phyloP scores from a whole-genome alignment of 2,797 vertebrate genomes.

The Antrozous pallidus region DNA sequence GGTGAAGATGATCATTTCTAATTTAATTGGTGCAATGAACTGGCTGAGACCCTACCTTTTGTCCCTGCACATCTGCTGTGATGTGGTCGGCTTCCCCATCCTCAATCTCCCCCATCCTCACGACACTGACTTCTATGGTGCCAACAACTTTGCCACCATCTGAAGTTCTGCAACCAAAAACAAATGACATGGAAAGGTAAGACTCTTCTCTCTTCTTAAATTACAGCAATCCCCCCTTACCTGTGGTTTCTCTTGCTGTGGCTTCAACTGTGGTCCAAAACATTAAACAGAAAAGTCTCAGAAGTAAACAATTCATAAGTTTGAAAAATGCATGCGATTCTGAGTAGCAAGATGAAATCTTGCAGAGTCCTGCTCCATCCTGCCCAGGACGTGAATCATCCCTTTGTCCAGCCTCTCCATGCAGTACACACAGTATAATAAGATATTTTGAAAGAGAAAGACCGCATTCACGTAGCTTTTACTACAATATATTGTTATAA shows the following conservation, averaged over 20 bases:
- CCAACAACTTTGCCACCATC: slow-evolving; percentile 94
- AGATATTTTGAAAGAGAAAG: neutral
- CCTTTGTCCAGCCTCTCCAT: neutral
- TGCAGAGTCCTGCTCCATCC: neutral
- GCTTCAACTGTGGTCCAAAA: neutral
- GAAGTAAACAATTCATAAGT: neutral
- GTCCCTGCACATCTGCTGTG: slow-evolving; percentile 87
- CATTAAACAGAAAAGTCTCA: neutral
- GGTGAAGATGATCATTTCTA: slow-evolving; percentile 59
- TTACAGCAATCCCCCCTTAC: neutral
- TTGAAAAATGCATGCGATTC: neutral
- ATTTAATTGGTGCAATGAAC: slow-evolving; percentile 66
- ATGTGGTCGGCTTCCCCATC: slow-evolving; percentile 91
- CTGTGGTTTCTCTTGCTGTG: neutral
- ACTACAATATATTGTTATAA: neutral
- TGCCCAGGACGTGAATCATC: neutral
- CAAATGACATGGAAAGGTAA: neutral
- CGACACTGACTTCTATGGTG: slow-evolving; percentile 91
- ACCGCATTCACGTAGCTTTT: neutral
- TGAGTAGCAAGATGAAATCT: neutral
- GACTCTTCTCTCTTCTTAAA: neutral
- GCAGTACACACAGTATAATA: neutral
- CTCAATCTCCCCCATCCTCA: slow-evolving; percentile 97
- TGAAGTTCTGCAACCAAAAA: slow-evolving; percentile 86
- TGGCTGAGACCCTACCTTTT: slow-evolving; percentile 87